Base-by-base conservation (phyloP, 2,113 vertebrate species). In the Rousettus leschenaultii region DNA sequence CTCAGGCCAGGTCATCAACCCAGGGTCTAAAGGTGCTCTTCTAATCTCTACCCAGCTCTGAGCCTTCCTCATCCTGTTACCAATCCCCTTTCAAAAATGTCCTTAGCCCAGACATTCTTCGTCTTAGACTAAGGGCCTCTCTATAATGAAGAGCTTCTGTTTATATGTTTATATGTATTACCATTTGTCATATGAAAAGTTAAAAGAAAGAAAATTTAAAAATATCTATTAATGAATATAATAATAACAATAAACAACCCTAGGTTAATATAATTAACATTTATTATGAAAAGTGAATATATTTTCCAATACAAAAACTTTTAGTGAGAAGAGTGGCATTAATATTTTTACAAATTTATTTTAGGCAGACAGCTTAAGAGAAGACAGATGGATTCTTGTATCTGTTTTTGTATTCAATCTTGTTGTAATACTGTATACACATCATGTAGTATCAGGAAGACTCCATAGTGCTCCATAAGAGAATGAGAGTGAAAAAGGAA, bases 341-440 rank as follows among this genome's bases (percentile, higher is more conserved):
- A 61, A 92, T 51, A 89, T 26, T 78, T 95, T 91, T 61, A 95
- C 7, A 88, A 51, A 68, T 84, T 87, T 91, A 63, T 86, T 57
- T 68, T 77, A 88, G 26, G n/a, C 24, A 82, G 19, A 57, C 15
- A 70, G 68, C 55, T 89, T 83, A 85, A 84, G 2, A 80, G 33
- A 91, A 89, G 63, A 84, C 28, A 91, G 68, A 59, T 1, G 12
- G 70, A 22, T 19, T 78, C 66, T 35, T 18, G 0, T 8, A 59
- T 68, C 53, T 85, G 65, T 24, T 74, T 74, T 59, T 80, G 22
- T 19, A 11, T 22, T 89, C 68, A 40, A 40, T 35, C n/a, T 83
- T 86, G 22, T 19, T 45, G 0, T 3, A 4, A 16, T 11, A 30
- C 16, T 33, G 15, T 51, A 51, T 51, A 89, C 40, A 22, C 1